These are phyloP conservation scores for Rhodophaea formosa DNA, from an alignment of 2,888 invertebrate genomes.

Conservation along the genomic window DNA sequence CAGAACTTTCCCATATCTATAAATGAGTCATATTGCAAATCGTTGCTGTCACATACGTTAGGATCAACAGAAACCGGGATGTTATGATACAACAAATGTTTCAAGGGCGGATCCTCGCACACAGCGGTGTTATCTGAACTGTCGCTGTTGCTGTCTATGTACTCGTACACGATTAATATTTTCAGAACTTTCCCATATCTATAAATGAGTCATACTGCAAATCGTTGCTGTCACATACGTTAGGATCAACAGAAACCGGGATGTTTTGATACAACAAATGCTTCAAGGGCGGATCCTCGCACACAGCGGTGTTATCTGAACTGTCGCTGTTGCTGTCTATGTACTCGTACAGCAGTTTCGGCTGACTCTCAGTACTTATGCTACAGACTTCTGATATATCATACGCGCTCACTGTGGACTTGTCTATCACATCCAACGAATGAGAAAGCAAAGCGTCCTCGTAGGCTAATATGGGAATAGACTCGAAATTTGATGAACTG, in stretches of 20 bases:
- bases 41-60: constrained; percentile 58
- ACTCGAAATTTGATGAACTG: constrained; percentile 59
- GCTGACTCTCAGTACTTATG: constrained; percentile 28
- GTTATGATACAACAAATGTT: constrained; percentile 37
- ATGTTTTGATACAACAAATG: constrained; percentile 38
- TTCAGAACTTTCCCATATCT: constrained; percentile 77
- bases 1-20: constrained; percentile 79
- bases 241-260: constrained; percentile 39
- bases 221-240: constrained; percentile 62
- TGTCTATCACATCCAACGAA: constrained; percentile 61
- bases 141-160: constrained; percentile 63
- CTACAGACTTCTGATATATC: constrained; percentile 40
- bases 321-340: constrained; percentile 65
- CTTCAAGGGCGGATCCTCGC: constrained; percentile 43
- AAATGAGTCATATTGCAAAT: constrained; percentile 76
- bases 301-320: constrained; percentile 65
- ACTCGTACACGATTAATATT: constrained; percentile 35
- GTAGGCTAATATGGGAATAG: constrained; percentile 44
- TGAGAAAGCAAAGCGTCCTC: constrained; percentile 70
- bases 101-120: constrained; percentile 44
- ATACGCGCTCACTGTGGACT: constrained; percentile 36
- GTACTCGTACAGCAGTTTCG: constrained; percentile 53
- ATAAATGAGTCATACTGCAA: constrained; percentile 77
- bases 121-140: constrained; percentile 67
- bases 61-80: constrained; percentile 40